Percentiles rank a stretch among this genome's conserved stretches.
Conservation (phyloP, 2,113 vertebrate genomes). For the Ibidorhyncha struthersii region DNA sequence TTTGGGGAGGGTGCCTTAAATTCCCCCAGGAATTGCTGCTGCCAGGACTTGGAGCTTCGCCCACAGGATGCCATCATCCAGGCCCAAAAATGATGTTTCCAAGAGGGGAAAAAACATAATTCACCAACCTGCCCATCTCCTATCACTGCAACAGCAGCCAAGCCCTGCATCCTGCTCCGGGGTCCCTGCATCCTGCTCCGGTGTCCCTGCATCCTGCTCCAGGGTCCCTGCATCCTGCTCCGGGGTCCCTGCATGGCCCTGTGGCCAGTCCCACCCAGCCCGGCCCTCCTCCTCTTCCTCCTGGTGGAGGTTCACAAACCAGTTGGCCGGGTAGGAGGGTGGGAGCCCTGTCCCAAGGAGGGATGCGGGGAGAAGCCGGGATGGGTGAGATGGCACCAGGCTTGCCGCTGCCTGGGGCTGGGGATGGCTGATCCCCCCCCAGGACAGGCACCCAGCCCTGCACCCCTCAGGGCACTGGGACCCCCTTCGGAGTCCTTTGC, state of each 20-base stretch:
- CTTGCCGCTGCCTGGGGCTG: neutral
- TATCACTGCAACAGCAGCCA: neutral
- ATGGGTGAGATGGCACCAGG: neutral
- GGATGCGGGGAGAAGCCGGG: accelerated
- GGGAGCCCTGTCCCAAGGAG: neutral
- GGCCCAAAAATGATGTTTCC: neutral
- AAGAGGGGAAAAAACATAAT: neutral
- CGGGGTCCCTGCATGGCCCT: neutral
- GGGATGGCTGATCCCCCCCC: accelerated
- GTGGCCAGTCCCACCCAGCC: neutral
- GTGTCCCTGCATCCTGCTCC: neutral
- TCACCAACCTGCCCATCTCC: neutral
- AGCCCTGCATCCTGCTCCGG: neutral
- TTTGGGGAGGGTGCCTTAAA: neutral
- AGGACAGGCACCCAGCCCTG: neutral
- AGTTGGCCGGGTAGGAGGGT: neutral
- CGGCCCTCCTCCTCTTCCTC: neutral
- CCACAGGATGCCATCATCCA: neutral
- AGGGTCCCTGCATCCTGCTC: neutral
- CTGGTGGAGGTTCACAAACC: neutral
- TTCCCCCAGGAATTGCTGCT: neutral
- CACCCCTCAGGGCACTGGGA: neutral
- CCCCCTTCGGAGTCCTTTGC: neutral
- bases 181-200: neutral
- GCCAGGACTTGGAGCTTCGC: neutral